Conservation (phyloP, 1,140 invertebrate genomes). For the Micrasema longulum region DNA sequence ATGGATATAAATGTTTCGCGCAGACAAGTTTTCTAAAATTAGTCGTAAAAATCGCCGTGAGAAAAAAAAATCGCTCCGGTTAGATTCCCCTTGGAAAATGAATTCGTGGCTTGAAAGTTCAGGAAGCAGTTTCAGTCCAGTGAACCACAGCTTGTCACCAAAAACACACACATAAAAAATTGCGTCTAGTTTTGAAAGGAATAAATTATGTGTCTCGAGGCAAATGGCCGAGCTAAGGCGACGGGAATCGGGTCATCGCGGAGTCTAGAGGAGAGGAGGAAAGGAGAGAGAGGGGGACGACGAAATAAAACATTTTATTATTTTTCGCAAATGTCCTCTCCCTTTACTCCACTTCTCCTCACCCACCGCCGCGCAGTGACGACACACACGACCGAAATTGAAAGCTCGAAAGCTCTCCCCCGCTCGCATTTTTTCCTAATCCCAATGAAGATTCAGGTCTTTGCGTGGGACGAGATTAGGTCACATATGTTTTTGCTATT, state of each 20-base stretch:
- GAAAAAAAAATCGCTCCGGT: no score
- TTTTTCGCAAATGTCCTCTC: conserved; percentile 17
- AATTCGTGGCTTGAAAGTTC: no score
- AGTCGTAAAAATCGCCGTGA: no score
- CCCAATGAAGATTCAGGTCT: conserved; percentile 19
- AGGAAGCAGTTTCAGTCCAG: no score
- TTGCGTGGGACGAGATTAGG: no score
- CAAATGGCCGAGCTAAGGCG: background rate
- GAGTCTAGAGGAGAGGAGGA: background rate
- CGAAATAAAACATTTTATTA: conserved; percentile 18
- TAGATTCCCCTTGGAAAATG: no score
- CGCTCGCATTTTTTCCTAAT: conserved; percentile 16
- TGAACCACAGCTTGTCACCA: no score
- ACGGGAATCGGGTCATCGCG: conserved; percentile 7
- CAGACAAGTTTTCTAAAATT: no score
- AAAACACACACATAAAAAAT: no score
- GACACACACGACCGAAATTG: conserved; percentile 13
- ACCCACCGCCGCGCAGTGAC: background rate
- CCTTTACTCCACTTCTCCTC: no score
- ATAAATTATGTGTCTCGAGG: conserved; percentile 29
- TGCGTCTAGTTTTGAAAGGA: conserved; percentile 23
- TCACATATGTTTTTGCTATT: no score
- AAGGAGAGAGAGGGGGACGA: background rate
- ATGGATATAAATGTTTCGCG: no score
- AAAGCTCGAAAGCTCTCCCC: conserved; percentile 19